These are phyloP conservation scores for Toxostoma redivivum DNA, from an alignment of 2,113 vertebrate species.

Conservation along the genomic window DNA sequence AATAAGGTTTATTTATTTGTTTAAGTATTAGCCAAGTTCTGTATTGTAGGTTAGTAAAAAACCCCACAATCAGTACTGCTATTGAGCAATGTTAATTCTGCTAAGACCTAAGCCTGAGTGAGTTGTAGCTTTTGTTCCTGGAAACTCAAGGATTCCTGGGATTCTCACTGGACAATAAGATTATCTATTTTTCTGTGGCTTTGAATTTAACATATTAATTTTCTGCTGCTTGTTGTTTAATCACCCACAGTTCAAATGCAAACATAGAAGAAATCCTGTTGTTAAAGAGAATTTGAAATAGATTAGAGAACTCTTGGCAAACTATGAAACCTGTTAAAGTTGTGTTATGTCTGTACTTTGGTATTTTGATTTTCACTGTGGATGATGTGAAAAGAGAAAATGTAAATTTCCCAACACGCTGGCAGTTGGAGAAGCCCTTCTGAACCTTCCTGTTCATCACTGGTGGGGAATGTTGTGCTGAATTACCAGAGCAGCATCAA, in stretches of 20 bases:
- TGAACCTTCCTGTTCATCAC: not conserved
- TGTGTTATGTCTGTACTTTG: not conserved
- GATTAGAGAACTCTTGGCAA: slow-evolving; percentile 1
- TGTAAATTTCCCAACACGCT: not conserved
- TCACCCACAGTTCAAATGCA: not conserved
- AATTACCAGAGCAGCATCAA: not conserved
- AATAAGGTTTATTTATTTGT: slow-evolving; percentile 52
- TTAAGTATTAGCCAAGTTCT: slow-evolving; percentile 34
- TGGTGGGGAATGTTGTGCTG: not conserved
- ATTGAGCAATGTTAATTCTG: not conserved
- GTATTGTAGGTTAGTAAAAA: slow-evolving; percentile 4
- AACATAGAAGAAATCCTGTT: not conserved
- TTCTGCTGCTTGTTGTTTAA: slow-evolving; percentile 38
- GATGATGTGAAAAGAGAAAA: not conserved
- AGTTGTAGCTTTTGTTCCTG: slow-evolving; percentile 42
- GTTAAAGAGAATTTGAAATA: not conserved
- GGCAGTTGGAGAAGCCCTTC: not conserved
- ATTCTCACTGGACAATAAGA: slow-evolving; percentile 29
- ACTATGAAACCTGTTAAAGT: not conserved
- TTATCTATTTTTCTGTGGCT: slow-evolving; percentile 27
- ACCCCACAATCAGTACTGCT: not conserved
- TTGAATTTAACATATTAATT: slow-evolving; percentile 43
- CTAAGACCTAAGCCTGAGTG: slow-evolving; percentile 6
- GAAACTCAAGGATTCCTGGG: slow-evolving; percentile 28
- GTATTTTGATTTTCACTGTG: not conserved